Evolutionary conservation across 2,113 vertebrate species (phyloP).

Genomic region (Caranx melampygus): DNA sequence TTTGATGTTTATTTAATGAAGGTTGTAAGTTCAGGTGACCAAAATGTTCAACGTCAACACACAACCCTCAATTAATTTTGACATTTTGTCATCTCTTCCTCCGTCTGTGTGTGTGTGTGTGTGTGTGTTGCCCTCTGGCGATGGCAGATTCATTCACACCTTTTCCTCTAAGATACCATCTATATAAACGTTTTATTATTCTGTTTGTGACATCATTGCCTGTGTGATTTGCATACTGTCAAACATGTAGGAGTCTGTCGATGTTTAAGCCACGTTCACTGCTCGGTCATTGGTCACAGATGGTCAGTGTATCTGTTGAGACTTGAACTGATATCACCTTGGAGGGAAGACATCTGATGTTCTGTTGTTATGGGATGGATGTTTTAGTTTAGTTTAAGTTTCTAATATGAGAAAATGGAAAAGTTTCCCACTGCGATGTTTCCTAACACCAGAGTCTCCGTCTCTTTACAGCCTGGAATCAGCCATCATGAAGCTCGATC

Average conservation of each 20-base stretch:
- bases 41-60: no score
- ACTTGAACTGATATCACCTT: background rate
- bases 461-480: conserved; percentile 27
- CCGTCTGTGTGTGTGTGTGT: background rate
- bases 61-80: conserved; percentile 15
- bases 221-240: conserved; percentile 8
- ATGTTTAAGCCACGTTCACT: background rate
- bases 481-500: conserved; percentile 84
- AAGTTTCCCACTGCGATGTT: no score
- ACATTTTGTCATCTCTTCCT: background rate
- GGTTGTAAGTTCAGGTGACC: no score
- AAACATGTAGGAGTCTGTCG: background rate
- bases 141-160: conserved; percentile 4
- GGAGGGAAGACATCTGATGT: no score
- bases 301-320: background rate
- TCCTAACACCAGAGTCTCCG: background rate
- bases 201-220: conserved; percentile 15
- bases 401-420: background rate
- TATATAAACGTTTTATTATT: conserved; percentile 26
- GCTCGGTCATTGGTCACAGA: no score
- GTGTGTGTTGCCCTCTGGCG: background rate
- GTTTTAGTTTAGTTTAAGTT: background rate
- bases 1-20: no score
- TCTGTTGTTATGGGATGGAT: no score
- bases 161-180: conserved; percentile 38